A percentile compares a stretch with the other conserved stretches of the same genome.
These are phyloP conservation scores for Lamprotornis superbus DNA, from an alignment of 2,113 vertebrate genomes.

Conservation along the genomic window DNA sequence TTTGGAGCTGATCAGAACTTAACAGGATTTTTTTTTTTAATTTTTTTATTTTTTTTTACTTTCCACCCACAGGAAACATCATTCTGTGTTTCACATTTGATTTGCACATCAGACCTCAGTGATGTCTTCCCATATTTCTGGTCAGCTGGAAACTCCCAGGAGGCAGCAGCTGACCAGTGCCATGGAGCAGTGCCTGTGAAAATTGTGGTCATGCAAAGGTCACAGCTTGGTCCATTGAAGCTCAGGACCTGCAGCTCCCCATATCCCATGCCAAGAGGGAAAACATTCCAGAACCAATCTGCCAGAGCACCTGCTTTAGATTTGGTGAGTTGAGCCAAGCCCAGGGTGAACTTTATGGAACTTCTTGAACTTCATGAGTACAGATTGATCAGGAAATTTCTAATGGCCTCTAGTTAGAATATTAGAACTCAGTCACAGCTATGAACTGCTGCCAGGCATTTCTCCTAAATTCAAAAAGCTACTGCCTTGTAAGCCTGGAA, in stretches of 20 bases:
- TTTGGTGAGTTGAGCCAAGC: neutral
- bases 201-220: neutral
- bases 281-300: neutral
- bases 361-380: neutral
- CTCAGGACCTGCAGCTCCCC: neutral
- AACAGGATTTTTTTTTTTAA: neutral
- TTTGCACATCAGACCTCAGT: neutral
- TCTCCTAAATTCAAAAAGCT: neutral
- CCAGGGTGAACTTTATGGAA: neutral
- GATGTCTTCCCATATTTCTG: neutral
- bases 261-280: neutral
- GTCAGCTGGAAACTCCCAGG: neutral
- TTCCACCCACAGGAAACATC: neutral
- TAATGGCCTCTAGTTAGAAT: neutral
- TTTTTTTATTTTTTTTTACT: too few species aligned
- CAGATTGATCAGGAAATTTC: neutral
- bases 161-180: neutral
- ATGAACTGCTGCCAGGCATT: neutral
- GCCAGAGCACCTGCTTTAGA: neutral
- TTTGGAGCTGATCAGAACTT: neutral
- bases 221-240: neutral
- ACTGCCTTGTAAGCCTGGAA: neutral
- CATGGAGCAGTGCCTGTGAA: neutral
- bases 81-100: neutral
- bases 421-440: neutral